Percentiles rank a stretch among this genome's conserved stretches.
These are phyloP conservation scores for Hydrolagus affinis DNA, from an alignment of 2,113 vertebrate genomes.

Conservation along the genomic window DNA sequence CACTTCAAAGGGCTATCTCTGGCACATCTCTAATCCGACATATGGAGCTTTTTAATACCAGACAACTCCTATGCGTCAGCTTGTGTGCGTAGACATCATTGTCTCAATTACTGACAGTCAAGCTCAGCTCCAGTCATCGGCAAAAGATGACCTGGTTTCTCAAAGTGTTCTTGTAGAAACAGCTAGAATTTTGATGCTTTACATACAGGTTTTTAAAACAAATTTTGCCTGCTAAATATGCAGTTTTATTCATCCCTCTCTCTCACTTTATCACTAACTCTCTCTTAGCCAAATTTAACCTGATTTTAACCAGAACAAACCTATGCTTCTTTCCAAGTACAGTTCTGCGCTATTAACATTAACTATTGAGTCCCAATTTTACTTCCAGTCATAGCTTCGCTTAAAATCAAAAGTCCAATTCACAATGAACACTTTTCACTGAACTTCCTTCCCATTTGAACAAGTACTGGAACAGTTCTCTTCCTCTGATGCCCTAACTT, in stretches of 20 bases:
- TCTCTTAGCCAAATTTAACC: not conserved
- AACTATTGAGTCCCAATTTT: not conserved
- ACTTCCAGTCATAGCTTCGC: not conserved
- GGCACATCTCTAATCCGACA: not conserved
- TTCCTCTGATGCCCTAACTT: not conserved
- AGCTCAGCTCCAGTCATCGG: not conserved
- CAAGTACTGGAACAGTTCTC: not conserved
- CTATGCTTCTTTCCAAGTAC: not conserved
- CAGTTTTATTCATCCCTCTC: not conserved
- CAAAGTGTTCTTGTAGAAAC: not conserved
- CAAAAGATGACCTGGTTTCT: not conserved
- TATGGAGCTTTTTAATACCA: not conserved
- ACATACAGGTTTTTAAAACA: not conserved
- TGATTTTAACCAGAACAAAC: not conserved
- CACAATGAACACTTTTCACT: not conserved
- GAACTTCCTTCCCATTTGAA: not conserved
- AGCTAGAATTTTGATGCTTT: not conserved
- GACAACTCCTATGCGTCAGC: not conserved
- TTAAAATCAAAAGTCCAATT: not conserved
- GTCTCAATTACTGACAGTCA: not conserved
- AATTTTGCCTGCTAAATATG: not conserved
- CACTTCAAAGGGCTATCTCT: not conserved
- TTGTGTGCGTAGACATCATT: not conserved
- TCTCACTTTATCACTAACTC: no score
- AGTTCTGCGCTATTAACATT: not conserved